phyloP scores from a whole-genome alignment of 1,140 invertebrate genomes.

The Aricia agestis region DNA sequence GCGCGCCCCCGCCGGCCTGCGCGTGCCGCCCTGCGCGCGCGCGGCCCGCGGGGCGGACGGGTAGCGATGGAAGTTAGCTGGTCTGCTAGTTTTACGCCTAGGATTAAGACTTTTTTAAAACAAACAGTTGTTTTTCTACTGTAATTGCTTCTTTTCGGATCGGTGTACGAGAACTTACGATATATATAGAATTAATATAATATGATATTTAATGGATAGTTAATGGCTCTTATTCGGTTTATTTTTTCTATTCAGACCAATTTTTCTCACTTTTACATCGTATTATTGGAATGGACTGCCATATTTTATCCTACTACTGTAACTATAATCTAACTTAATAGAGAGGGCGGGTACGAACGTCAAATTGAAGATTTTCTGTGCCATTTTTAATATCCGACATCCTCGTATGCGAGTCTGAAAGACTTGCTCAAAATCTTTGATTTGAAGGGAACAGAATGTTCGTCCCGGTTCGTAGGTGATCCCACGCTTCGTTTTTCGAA shows the following conservation, averaged over 20 bases:
- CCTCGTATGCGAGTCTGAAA: neutral
- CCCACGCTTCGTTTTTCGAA: neutral
- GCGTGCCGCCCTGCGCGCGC: constrained; percentile 21
- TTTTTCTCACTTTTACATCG: constrained; percentile 69
- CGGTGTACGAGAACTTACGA: constrained; percentile 54
- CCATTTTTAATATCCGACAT: constrained; percentile 12
- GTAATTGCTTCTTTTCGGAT: constrained; percentile 69
- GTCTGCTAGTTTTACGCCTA: constrained; percentile 67
- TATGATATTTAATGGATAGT: constrained; percentile 63
- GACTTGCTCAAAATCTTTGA: constrained; percentile 19
- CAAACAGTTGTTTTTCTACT: constrained; percentile 55
- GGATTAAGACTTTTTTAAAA: constrained; percentile 70
- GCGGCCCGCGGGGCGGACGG: constrained; percentile 40
- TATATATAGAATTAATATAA: constrained; percentile 47
- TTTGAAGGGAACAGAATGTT: constrained; percentile 16
- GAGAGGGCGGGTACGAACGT: constrained; percentile 16
- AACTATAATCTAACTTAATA: constrained; percentile 36
- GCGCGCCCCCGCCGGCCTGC: constrained; percentile 39
- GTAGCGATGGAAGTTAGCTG: constrained; percentile 49
- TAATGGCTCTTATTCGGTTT: constrained; percentile 50
- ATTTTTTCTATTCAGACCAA: constrained; percentile 65
- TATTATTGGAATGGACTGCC: constrained; percentile 65
- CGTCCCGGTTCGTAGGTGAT: neutral
- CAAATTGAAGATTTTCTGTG: constrained; percentile 22
- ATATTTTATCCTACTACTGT: constrained; percentile 60